Evolutionary conservation across 1,140 invertebrate genomes (phyloP), one percentile per base, ranked within the genome.

Genomic region (Aphidius gifuensis): DNA sequence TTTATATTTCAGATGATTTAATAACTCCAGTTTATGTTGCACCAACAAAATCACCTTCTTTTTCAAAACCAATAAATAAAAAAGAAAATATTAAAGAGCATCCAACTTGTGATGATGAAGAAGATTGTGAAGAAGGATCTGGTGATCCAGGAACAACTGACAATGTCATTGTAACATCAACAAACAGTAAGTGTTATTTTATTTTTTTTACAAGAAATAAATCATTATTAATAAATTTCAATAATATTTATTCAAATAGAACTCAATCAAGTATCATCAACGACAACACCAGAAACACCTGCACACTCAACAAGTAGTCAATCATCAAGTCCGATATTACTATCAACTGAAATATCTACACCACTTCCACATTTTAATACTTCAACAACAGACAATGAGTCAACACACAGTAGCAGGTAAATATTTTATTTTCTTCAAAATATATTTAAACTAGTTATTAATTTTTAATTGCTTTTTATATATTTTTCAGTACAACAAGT

Each of bases 11-110:
- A 80, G 92, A 94, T 75, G 92, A 96, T 73, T 83, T 96, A 11
- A 94, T 96, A 57, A 96, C 93, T 0, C 93, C 93, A 0, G 92
- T 95, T 0, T 95, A 94, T 78, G 89, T 93, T 9, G 90, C 92
- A 21, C 88, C 91, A 5, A 93, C 92, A 32, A 85, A 86, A 65
- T 85, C 88, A 61, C 88, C 90, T 21, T 85, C 86, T 11, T 83
- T 82, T 9, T 72, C 75, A 5, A 75, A 66, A 62, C 83, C 82
- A 50, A 4, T 32, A 32, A 32, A 32, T 32, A 86, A 83, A 68
- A 80, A 76, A 59, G 74, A 71, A 59, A 75, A 69, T 61, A 75
- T 70, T 56, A 70, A 76, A 66, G 72, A 78, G 42, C 66, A 72
- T 55, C 75, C 74, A 5, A 73, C 87, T 4, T 91, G 90, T 71